phyloP scores from a whole-genome alignment of 2,113 vertebrate species.

The Rhinoderma darwinii region DNA sequence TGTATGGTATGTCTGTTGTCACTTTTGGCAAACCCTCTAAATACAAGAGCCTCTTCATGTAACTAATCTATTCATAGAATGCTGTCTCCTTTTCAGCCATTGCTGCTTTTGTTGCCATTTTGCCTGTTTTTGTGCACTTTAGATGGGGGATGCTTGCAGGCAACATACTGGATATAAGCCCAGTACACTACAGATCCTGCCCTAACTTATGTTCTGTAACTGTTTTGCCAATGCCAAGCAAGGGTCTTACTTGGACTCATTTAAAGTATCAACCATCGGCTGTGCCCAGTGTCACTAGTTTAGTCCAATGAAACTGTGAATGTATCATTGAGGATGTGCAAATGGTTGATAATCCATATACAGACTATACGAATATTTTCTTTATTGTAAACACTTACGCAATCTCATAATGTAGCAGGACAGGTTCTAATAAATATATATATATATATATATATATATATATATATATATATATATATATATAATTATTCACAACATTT shows the following conservation, averaged over 20 bases:
- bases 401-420: conserved; percentile 13
- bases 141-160: conserved; percentile 6
- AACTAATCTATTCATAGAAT: not conserved
- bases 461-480: too few relatives aligned
- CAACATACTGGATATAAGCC: not conserved
- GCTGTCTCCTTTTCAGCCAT: not conserved
- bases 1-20: not conserved
- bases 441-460: too few relatives aligned
- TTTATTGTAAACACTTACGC: conserved; percentile 27
- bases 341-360: not conserved
- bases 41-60: not conserved
- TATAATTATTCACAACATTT: conserved; percentile 3
- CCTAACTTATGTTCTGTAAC: not conserved
- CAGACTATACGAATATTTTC: not conserved
- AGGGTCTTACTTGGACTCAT: not conserved
- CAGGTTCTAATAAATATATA: too few relatives aligned
- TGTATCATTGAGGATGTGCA: conserved; percentile 16
- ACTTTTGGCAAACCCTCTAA: not conserved
- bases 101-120: conserved; percentile 38
- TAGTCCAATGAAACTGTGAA: conserved; percentile 1
- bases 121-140: conserved; percentile 14
- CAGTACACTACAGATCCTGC: not conserved
- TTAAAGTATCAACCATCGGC: not conserved
- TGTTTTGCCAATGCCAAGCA: conserved; percentile 4
- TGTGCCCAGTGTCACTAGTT: conserved; percentile 8